Percentiles rank a stretch among this genome's conserved stretches.
These are phyloP conservation scores for Nomada goodeniana DNA, from an alignment of 2,888 invertebrate genomes.

Conservation along the genomic window DNA sequence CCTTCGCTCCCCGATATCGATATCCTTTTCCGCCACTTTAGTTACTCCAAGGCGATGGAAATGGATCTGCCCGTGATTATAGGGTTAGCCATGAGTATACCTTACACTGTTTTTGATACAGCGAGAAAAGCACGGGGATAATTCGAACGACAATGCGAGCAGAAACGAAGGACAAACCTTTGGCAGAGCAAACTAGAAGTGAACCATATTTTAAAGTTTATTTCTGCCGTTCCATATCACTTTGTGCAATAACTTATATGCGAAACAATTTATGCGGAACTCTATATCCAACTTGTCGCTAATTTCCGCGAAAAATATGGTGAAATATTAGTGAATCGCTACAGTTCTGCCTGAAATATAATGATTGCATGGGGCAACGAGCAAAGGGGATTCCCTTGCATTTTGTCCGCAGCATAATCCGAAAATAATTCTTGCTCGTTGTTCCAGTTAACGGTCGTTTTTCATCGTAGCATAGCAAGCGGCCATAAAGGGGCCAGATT, in stretches of 20 bases:
- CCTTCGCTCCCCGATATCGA: conserved; percentile 36
- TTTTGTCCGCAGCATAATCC: conserved; percentile 18
- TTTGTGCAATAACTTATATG: no score
- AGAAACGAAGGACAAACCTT: not conserved
- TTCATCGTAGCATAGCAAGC: conserved; percentile 45
- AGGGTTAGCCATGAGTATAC: conserved; percentile 13
- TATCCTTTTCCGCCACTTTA: conserved; percentile 41
- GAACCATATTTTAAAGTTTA: no score
- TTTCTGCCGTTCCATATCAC: no score
- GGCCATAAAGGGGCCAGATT: conserved; percentile 41
- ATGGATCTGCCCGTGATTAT: conserved; percentile 23
- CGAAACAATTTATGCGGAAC: no score
- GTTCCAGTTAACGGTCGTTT: conserved; percentile 30
- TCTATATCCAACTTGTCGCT: not conserved
- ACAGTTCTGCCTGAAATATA: conserved; percentile 9
- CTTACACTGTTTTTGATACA: not conserved
- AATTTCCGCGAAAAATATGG: not conserved
- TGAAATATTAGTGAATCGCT: conserved; percentile 9
- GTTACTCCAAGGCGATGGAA: not conserved
- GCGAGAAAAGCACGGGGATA: conserved; percentile 24
- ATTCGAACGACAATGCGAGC: conserved; percentile 21
- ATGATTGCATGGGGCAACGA: conserved; percentile 13
- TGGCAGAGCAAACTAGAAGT: no score
- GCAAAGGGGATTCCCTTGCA: conserved; percentile 40
- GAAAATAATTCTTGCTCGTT: conserved; percentile 43